These are phyloP conservation scores for Tetramorium alpestre DNA, from an alignment of 1,140 invertebrate genomes.

Conservation along the genomic window DNA sequence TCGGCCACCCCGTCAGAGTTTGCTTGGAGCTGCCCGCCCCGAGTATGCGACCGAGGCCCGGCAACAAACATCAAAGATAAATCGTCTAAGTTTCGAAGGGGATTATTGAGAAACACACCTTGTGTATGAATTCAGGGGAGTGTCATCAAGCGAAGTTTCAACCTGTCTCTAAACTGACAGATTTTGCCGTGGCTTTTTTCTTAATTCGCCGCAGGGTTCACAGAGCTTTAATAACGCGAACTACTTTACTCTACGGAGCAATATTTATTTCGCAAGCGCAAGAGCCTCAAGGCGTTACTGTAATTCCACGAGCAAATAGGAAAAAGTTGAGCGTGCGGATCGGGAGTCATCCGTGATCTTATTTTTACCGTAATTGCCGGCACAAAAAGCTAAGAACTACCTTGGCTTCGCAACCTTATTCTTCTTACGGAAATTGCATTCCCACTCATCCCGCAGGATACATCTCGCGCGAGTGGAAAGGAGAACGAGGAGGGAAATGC, in stretches of 20 bases:
- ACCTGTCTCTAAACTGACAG: neutral
- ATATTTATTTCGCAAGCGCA: constrained; percentile 21
- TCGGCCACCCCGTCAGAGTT: constrained; percentile 75
- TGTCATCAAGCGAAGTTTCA: constrained; percentile 59
- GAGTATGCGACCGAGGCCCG: constrained; percentile 51
- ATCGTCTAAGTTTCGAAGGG: constrained; percentile 73
- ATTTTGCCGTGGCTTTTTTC: neutral
- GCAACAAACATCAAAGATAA: constrained; percentile 78
- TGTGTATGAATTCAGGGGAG: constrained; percentile 56
- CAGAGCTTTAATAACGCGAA: neutral
- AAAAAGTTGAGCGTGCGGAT: constrained; percentile 8
- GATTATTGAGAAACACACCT: constrained; percentile 65
- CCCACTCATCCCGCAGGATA: constrained; percentile 54
- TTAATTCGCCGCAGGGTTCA: neutral
- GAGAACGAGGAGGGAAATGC: neutral
- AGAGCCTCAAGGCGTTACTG: neutral
- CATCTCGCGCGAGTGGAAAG: neutral
- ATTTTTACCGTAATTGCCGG: constrained; percentile 55
- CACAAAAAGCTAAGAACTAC: constrained; percentile 1
- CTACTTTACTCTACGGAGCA: neutral
- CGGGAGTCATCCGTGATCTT: constrained; percentile 18
- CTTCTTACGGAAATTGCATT: constrained; percentile 62
- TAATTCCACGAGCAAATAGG: constrained; percentile 12
- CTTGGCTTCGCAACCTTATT: constrained; percentile 48
- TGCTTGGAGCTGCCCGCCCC: constrained; percentile 56